These are phyloP conservation scores for Caenorhabditis becei DNA, from an alignment of 2,888 invertebrate species.

Conservation along the genomic window DNA sequence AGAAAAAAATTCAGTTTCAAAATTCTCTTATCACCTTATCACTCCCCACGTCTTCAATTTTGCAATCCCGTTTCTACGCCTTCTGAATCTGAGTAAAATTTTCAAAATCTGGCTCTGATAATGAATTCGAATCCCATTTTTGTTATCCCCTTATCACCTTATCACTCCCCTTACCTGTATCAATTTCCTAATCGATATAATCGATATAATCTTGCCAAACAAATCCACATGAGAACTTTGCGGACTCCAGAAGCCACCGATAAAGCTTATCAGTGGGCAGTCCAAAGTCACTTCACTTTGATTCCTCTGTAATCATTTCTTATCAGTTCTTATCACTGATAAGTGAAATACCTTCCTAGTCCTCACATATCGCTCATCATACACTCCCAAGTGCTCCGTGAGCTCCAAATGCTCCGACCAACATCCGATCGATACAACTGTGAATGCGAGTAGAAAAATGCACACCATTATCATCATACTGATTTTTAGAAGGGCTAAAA, in stretches of 20 bases:
- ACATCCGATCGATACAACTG: constrained; percentile 54
- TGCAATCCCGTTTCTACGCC: no score
- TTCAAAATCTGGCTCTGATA: no score
- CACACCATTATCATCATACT: constrained; percentile 37
- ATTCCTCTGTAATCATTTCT: constrained; percentile 46
- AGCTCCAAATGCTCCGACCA: constrained; percentile 59
- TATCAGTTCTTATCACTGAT: constrained; percentile 40
- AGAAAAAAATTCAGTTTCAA: no score
- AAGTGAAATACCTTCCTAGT: constrained; percentile 53
- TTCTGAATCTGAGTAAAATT: no score
- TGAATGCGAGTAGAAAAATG: constrained; percentile 48
- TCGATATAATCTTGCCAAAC: constrained; percentile 59
- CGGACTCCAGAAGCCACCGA: constrained; percentile 51
- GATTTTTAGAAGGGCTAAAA: constrained; percentile 48
- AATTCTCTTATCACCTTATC: no score
- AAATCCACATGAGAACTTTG: constrained; percentile 54
- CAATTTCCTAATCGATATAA: constrained; percentile 58
- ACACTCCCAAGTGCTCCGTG: constrained; percentile 56
- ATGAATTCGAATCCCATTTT: no score
- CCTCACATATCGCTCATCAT: constrained; percentile 58
- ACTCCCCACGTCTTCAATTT: no score
- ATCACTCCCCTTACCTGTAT: constrained; percentile 39
- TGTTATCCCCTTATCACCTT: no score
- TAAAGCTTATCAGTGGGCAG: constrained; percentile 46
- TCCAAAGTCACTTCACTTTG: constrained; percentile 44